Conservation (phyloP, 2,888 invertebrate species). For the Drosophila greeni region DNA sequence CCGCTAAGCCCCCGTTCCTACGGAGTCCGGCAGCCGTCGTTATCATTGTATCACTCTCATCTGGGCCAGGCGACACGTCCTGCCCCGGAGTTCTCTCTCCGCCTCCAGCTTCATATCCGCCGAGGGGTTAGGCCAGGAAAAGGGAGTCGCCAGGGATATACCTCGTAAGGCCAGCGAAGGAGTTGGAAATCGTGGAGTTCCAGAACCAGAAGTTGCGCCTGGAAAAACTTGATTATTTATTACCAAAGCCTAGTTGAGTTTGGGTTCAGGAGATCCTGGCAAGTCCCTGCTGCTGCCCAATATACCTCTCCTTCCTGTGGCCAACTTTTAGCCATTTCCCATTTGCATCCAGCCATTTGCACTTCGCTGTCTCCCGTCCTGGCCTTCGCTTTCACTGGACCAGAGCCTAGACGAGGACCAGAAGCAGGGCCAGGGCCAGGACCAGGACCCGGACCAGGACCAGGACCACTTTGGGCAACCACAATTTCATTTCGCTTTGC, state of each 20-base stretch:
- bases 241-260: background rate
- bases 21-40: conserved; percentile 9
- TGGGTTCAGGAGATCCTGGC: no score
- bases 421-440: background rate
- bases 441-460: conserved; percentile 26
- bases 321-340: conserved; percentile 18
- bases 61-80: conserved; percentile 31
- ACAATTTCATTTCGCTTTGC: conserved; percentile 61
- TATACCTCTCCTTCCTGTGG: conserved; percentile 1
- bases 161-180: background rate
- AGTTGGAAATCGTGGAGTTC: background rate
- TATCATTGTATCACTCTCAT: conserved; percentile 43
- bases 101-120: background rate
- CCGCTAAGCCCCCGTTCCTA: conserved; percentile 9
- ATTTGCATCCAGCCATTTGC: conserved; percentile 27
- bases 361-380: conserved; percentile 12
- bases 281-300: background rate
- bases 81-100: no score
- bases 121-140: no score
- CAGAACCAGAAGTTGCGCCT: background rate
- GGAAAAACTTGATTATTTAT: background rate
- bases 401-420: background rate
- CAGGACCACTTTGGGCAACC: conserved; percentile 45
- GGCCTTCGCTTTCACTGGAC: conserved; percentile 3
- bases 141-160: background rate